phyloP scores from a whole-genome alignment of 2,113 vertebrate genomes.

The Dissostichus mawsoni region DNA sequence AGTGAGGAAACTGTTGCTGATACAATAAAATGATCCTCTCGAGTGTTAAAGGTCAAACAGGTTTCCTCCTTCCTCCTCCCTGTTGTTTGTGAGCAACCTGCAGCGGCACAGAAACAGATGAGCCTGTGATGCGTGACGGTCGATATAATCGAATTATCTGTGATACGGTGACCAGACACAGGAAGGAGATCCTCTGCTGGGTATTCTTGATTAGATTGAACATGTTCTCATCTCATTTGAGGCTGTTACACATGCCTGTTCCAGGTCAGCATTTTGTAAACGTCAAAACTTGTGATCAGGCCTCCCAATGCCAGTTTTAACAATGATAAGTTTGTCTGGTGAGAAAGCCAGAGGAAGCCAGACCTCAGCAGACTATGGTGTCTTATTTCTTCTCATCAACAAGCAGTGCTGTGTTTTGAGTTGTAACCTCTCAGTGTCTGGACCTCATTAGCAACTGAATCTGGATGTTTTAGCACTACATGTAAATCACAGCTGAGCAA shows the following conservation, averaged over 20 bases:
- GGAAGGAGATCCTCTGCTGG: constrained; percentile 34
- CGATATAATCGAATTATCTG: constrained; percentile 28
- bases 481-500: background rate
- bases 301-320: constrained; percentile 26
- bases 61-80: constrained; percentile 11
- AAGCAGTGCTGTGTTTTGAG: background rate
- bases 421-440: background rate
- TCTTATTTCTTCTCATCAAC: background rate
- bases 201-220: constrained; percentile 42
- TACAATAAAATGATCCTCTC: background rate
- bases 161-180: constrained; percentile 12
- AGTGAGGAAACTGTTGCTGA: background rate
- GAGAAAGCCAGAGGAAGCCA: background rate
- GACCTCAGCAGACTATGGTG: no score
- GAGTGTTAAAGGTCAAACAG: background rate
- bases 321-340: constrained; percentile 30
- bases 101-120: background rate
- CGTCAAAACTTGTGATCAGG: constrained; percentile 25
- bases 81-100: background rate
- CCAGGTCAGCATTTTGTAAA: constrained; percentile 27
- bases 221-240: constrained; percentile 38
- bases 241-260: constrained; percentile 20
- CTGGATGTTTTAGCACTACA: background rate
- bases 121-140: constrained; percentile 18
- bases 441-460: background rate